Conservation (phyloP, 1,140 invertebrate genomes). For the Copidosoma floridanum region DNA sequence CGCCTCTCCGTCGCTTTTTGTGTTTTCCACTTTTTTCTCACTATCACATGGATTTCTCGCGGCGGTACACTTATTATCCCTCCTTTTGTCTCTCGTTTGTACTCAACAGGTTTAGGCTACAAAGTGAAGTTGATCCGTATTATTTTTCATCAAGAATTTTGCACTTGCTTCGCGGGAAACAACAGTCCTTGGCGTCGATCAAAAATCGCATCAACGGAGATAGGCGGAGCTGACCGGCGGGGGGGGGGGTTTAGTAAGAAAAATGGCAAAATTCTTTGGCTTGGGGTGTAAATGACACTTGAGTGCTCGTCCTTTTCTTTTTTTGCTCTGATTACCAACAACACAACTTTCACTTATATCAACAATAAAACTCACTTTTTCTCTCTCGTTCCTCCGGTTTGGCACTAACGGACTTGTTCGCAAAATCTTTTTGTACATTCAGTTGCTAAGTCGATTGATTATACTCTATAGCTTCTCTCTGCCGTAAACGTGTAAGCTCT, state of each 20-base stretch:
- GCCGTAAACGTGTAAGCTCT: slow-evolving; percentile 42
- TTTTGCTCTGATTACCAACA: no score
- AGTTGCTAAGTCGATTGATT: no score
- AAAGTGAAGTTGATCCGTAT: slow-evolving; percentile 57
- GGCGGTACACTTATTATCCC: no score
- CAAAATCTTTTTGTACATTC: slow-evolving; percentile 55
- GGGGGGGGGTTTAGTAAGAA: slow-evolving; percentile 51
- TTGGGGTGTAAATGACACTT: slow-evolving; percentile 40
- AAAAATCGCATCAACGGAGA: no score
- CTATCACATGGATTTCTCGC: background rate
- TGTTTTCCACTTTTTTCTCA: no score
- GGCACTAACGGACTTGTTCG: slow-evolving; percentile 55
- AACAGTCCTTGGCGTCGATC: no score
- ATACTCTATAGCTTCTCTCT: slow-evolving; percentile 49
- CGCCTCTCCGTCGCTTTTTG: no score
- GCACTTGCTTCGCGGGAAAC: no score
- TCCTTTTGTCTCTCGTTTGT: slow-evolving; percentile 43
- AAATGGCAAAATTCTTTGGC: slow-evolving; percentile 58
- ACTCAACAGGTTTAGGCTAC: slow-evolving; percentile 59
- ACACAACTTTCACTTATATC: slow-evolving; percentile 28
- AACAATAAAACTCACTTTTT: slow-evolving; percentile 14
- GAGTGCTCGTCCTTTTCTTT: slow-evolving; percentile 23
- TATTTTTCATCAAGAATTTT: no score
- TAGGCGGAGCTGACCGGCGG: no score
- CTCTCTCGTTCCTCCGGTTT: slow-evolving; percentile 42